Base-by-base conservation (phyloP, 2,113 vertebrate genomes). In the Notarius lentiginosus region DNA sequence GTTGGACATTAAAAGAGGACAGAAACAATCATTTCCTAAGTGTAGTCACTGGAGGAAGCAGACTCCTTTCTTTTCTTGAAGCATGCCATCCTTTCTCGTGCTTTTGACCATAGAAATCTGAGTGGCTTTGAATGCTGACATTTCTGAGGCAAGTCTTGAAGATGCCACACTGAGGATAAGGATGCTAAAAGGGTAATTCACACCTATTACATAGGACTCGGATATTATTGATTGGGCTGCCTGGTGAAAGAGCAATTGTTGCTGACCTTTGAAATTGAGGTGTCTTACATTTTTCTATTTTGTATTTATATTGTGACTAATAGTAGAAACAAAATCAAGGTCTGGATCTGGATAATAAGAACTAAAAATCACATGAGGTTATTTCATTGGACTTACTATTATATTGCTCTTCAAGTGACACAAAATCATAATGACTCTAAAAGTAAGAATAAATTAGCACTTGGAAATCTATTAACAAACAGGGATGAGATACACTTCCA, bases 41-140 rank as follows among this genome's bases (percentile, higher is more conserved):
- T 92, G 90, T 82, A 87, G 90, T 93, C 91, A 91, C 92, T 93
- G 92, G 93, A 91, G 89, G 87, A 76, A 85, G 87, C 10, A 4
- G 12, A 5, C 18, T 81, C 55, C 76, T 51, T 76, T 79, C n/a
- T 20, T 56, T 82, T 82, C 91, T 92, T 91, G 90, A 92, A 92
- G 91, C 91, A 93, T 91, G 92, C 72, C 86, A 63, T 85, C 90
- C 73, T 84, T 92, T 85, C 89, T 91, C 91, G 88, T 87, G 81
- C 60, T 79, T n/a, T 68, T 92, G 91, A 92, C 91, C 90, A 88
- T 82, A 86, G 84, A 90, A 92, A 93, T 93, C 91, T 92, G 88
- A 92, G 90, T 85, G 70, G 77, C 87, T 86, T 89, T 94, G 93
- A 90, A 83, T 91, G 90, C 87, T 95, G 94, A 94, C 94, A 95